These are phyloP conservation scores for Cettia cetti DNA, from an alignment of 2,113 vertebrate genomes.

Conservation along the genomic window DNA sequence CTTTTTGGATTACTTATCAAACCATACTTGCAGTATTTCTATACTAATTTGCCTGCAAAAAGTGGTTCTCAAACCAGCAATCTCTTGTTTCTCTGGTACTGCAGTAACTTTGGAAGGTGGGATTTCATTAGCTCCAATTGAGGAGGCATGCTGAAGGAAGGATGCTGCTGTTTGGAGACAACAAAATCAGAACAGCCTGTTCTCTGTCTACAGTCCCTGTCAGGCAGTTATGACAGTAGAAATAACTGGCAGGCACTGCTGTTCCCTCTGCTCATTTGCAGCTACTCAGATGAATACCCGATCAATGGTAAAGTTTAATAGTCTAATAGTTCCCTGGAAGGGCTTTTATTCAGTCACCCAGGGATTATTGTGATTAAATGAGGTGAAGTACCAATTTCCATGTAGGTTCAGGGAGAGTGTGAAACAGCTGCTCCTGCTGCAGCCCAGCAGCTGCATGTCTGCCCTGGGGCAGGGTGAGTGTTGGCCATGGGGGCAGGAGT, in stretches of 20 bases:
- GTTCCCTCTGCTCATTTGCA: not conserved
- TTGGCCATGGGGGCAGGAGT: not conserved
- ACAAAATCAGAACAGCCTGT: not conserved
- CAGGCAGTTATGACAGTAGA: not conserved
- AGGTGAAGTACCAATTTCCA: not conserved
- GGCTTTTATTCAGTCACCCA: not conserved
- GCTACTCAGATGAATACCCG: not conserved
- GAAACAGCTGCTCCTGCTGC: not conserved
- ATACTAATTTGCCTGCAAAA: not conserved
- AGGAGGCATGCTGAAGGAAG: not conserved
- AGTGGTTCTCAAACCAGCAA: not conserved
- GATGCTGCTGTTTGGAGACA: not conserved
- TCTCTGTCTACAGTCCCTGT: not conserved
- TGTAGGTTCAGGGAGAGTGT: not conserved
- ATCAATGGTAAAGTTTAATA: not conserved
- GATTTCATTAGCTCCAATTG: not conserved
- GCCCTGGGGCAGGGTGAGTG: not conserved
- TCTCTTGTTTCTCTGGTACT: not conserved
- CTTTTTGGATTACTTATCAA: not conserved
- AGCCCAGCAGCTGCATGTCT: not conserved
- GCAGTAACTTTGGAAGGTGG: not conserved
- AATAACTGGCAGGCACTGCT: not conserved
- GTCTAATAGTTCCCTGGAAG: not conserved
- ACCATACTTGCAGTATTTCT: not conserved
- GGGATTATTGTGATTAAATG: not conserved